Percentiles rank a stretch among this genome's conserved stretches.
phyloP scores from a whole-genome alignment of 2,113 vertebrate species.

The Orthonyx spaldingii region DNA sequence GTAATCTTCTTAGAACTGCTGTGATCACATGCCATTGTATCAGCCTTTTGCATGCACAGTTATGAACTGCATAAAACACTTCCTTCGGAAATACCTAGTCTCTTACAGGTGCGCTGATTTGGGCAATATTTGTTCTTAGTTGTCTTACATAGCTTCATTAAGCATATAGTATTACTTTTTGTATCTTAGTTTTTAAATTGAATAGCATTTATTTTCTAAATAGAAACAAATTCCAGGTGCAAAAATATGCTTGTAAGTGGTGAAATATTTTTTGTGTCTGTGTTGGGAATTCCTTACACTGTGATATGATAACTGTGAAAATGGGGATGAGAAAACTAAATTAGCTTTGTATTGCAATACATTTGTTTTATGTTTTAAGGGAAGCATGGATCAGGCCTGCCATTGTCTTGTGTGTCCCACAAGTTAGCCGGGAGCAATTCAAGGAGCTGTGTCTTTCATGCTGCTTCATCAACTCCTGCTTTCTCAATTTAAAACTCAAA shows the following conservation, averaged over 20 bases:
- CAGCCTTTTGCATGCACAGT: not conserved
- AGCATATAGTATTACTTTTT: not conserved
- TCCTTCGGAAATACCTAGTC: not conserved
- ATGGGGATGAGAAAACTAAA: not conserved
- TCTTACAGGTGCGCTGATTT: not conserved
- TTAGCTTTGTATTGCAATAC: not conserved
- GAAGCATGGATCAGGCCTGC: not conserved
- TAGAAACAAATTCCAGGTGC: not conserved
- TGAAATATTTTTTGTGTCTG: not conserved
- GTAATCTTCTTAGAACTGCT: not conserved
- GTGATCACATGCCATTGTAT: not conserved
- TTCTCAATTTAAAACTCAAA: not conserved
- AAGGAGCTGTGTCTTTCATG: not conserved
- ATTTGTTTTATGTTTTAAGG: not conserved
- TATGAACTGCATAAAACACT: not conserved
- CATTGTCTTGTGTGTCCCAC: rapidly evolving
- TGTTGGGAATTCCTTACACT: not conserved
- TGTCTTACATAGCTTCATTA: not conserved
- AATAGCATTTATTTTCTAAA: not conserved
- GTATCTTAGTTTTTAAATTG: not conserved
- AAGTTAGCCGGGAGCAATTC: not conserved
- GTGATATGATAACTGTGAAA: not conserved
- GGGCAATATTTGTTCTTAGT: not conserved
- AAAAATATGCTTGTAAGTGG: not conserved
- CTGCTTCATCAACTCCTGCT: not conserved